Evolutionary conservation across 2,113 vertebrate species (phyloP).

Genomic region (Ailuropoda melanoleuca): DNA sequence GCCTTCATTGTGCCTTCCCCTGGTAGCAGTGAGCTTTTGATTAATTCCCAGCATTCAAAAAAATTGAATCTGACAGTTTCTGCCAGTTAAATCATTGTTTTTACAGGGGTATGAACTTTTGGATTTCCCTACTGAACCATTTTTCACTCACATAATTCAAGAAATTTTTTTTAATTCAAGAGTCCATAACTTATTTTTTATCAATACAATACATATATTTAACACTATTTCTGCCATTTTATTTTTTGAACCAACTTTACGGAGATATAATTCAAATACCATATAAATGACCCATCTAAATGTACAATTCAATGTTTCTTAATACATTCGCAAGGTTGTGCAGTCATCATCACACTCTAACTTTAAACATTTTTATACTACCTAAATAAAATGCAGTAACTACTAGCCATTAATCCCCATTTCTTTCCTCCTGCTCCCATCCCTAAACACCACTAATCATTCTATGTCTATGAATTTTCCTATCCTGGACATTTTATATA

Average conservation of each 20-base stretch:
- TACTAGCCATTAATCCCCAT: neutral
- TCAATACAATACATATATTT: neutral
- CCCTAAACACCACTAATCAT: neutral
- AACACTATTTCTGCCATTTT: neutral
- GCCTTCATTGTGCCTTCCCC: neutral
- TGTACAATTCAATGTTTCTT: neutral
- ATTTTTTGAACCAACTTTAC: neutral
- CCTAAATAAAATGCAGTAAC: neutral
- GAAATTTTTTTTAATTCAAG: neutral
- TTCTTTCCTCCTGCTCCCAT: neutral
- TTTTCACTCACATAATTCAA: neutral
- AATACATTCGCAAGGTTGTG: neutral
- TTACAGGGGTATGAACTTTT: neutral
- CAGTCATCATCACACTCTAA: neutral
- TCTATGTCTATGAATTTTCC: neutral
- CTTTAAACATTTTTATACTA: neutral
- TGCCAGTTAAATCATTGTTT: neutral
- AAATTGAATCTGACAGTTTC: neutral
- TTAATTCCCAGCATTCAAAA: neutral
- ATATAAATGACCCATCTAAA: neutral
- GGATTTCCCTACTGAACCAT: neutral
- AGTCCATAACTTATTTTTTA: neutral
- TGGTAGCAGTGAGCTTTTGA: neutral
- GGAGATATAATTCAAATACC: neutral
- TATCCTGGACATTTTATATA: neutral